Evolutionary conservation across 2,113 vertebrate species (phyloP).

Genomic region (Cyanocitta stelleri): DNA sequence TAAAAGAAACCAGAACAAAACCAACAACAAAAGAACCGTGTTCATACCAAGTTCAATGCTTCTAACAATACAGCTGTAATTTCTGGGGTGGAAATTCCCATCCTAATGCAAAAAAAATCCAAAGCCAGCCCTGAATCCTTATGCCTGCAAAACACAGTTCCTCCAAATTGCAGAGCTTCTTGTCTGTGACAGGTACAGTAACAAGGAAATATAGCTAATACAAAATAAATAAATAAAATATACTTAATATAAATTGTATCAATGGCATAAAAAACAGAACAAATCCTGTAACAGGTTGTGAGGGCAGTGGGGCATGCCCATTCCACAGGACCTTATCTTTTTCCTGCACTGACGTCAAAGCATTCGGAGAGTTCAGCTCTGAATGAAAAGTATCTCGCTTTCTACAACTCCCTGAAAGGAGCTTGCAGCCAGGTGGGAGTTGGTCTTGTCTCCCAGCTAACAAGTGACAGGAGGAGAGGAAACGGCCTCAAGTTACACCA

Average conservation of each 20-base stretch:
- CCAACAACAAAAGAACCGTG: neutral
- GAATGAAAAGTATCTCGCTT: neutral
- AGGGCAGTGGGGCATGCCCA: too few relatives aligned
- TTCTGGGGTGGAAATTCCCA: neutral
- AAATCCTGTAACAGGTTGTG: neutral
- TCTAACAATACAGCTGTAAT: neutral
- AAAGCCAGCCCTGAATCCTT: neutral
- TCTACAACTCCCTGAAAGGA: neutral
- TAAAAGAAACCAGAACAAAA: neutral
- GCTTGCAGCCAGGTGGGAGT: neutral
- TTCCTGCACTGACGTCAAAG: neutral
- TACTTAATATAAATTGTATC: neutral
- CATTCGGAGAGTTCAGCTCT: neutral
- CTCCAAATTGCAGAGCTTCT: neutral
- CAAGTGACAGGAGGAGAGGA: neutral
- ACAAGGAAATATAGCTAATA: neutral
- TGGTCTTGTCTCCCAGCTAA: rapidly evolving
- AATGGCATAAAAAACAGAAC: neutral
- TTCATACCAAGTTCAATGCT: neutral
- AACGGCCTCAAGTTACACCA: rapidly evolving
- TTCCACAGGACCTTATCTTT: neutral
- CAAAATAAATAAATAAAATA: neutral
- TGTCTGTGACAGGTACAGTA: neutral
- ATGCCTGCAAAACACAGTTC: neutral
- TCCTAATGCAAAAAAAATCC: neutral